Evolutionary conservation across 2,888 invertebrate species (phyloP).

Genomic region (Caradrina kadenii): DNA sequence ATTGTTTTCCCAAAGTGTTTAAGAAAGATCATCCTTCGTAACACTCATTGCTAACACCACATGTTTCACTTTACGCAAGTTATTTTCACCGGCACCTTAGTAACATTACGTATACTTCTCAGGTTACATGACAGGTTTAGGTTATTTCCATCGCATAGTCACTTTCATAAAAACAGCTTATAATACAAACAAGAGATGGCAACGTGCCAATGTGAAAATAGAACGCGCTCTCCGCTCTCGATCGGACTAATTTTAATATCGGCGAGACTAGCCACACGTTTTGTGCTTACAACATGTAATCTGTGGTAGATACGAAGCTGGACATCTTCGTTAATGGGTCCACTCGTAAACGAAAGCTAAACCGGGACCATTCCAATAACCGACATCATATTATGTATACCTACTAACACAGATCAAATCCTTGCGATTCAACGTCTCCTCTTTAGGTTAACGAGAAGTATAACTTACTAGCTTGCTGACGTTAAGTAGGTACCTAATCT

Average conservation of each 20-base stretch:
- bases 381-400: neutral
- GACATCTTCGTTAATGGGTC: conserved; percentile 47
- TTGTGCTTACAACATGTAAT: conserved; percentile 80
- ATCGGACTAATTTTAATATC: conserved; percentile 89
- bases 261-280: conserved; percentile 78
- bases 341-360: neutral
- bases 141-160: conserved; percentile 90
- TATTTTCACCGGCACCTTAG: conserved; percentile 53
- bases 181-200: conserved; percentile 90
- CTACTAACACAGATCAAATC: neutral
- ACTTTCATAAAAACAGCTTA: conserved; percentile 91
- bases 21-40: conserved; percentile 46
- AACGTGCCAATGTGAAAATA: conserved; percentile 87
- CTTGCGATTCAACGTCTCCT: conserved; percentile 5
- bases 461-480: neutral
- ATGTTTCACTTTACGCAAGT: conserved; percentile 51
- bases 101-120: conserved; percentile 81
- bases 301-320: conserved; percentile 56
- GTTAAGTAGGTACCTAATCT: conserved; percentile 6
- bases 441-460: conserved; percentile 15
- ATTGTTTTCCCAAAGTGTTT: conserved; percentile 49
- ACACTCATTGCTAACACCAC: conserved; percentile 61
- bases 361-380: conserved; percentile 9
- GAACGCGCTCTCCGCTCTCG: conserved; percentile 86
- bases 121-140: conserved; percentile 88